Evolutionary conservation across 2,113 vertebrate species (phyloP), one percentile per base, ranked within the genome.

Genomic region (Sarotherodon lohbergeri): DNA sequence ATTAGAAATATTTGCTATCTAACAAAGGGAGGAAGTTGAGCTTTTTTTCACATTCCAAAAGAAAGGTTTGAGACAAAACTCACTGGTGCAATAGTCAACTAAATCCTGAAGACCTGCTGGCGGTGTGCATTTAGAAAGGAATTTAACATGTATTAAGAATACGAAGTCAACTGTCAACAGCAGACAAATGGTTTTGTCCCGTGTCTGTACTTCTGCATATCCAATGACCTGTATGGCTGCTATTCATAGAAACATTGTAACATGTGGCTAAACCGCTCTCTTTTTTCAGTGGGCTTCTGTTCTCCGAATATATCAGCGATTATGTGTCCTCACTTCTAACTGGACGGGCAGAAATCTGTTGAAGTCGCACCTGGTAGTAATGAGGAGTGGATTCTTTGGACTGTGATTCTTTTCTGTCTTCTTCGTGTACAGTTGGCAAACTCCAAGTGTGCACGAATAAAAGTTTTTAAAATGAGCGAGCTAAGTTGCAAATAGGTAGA

Each of bases 171-270:
- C 86, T 92, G 92, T 94, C 90, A 84, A n/a, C 93, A 52, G 86
- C 24, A 82, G 89, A 87, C 95, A 93, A 93, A 93, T 95, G 94
- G 52, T 78, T 91, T 91, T 93, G 91, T 89, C 87, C 71, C 1
- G 29, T 14, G 81, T 13, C 87, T 84, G 85, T 55, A 82, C 90
- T 76, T 43, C 39, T 34, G 32, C 82, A 68, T 91, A 94, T 94
- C 94, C 91, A 55, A 80, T 94, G 89, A 92, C 87, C 93, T 94
- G 91, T 34, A 5, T 16, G 66, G 5, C 78, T 29, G 90, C 91
- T 95, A 94, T 94, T 91, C 90, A 92, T 94, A 90, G 94, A 83
- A 85, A 52, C 86, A 79, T 85, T 89, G 84, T 86, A 76, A 63
- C 91, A 84, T 68, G 83, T 56, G 84, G 52, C 68, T 66, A 19